Base-by-base conservation (phyloP, 2,797 vertebrate species). In the Limosa lapponica region DNA sequence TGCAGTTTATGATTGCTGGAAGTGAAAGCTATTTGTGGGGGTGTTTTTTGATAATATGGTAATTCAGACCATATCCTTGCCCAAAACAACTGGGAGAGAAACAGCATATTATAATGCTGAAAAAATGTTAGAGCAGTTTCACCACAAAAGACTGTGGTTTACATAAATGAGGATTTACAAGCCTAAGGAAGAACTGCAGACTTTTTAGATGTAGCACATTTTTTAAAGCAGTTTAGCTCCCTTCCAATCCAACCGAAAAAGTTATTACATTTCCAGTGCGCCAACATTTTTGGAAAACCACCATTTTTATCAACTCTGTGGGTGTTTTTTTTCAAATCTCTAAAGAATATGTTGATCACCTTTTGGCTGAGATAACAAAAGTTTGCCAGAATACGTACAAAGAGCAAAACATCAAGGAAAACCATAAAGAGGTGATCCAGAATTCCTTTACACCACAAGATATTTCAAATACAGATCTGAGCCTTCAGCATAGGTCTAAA, bases 391-490 rank as follows among this genome's bases (percentile, higher is more conserved):
- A 77, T 73, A 88, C 0, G 16, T 64, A 94, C 90, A 95, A 90
- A 94, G 74, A 90, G 39, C 22, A 92, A 88, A 82, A 94, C 78
- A 87, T 90, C 78, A 87, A 95, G 92, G 74, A 89, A 90, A 96
- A 82, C 67, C 74, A 77, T 89, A 52, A 77, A 82, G 44, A 87
- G 34, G 70, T 46, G 34, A 52, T 64, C 71, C 22, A 65, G 81
- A 89, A 95, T 92, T 96, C 59, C 54, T 92, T 58, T 52, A 67
- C 28, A 71, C 86, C 61, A 16, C 88, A 91, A 90, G 49, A 22
- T 72, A 85, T 74, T 91, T 74, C 57, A 93, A 73, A 92, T 58
- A 74, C 16, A 71, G 59, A 72, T 78, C 49, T 85, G 43, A 36
- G 41, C 11, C 64, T 86, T 90, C 77, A 92, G 23, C 43, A 67